Percentiles rank a stretch among this genome's conserved stretches.
phyloP scores from a whole-genome alignment of 2,113 vertebrate species.

The Oreotragus oreotragus region DNA sequence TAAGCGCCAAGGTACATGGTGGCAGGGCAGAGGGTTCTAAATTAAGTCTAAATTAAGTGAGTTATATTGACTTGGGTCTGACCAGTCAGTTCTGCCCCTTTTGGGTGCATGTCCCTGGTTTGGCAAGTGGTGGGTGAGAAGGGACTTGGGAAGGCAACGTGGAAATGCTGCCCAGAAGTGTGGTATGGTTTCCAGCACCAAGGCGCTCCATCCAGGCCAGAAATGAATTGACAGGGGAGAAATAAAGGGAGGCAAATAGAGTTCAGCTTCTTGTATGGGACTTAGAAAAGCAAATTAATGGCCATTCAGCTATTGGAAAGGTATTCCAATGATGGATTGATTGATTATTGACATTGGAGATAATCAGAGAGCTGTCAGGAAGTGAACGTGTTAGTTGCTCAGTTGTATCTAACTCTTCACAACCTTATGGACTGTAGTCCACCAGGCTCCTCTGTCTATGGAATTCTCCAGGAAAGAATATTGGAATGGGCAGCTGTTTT shows the following conservation, averaged over 20 bases:
- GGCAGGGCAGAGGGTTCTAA: not conserved
- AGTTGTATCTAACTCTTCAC: not conserved
- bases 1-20: not conserved
- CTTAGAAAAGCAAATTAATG: not conserved
- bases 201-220: not conserved
- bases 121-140: constrained; percentile 46
- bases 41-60: constrained; percentile 54
- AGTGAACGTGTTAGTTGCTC: not conserved
- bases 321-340: fast-evolving
- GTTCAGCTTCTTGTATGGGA: not conserved
- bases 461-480: not conserved
- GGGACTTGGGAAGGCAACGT: not conserved
- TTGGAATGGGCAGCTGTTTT: not conserved
- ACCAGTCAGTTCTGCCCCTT: not conserved
- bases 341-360: not conserved
- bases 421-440: not conserved
- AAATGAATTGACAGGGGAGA: not conserved
- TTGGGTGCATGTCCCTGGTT: not conserved
- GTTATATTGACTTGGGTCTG: constrained; percentile 41
- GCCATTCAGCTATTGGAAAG: not conserved
- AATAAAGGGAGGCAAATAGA: not conserved
- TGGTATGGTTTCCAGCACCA: not conserved
- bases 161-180: not conserved
- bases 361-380: not conserved
- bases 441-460: not conserved